Evolutionary conservation across 2,113 vertebrate species (phyloP), one percentile per base, ranked within the genome.

Genomic region (Polypterus senegalus): DNA sequence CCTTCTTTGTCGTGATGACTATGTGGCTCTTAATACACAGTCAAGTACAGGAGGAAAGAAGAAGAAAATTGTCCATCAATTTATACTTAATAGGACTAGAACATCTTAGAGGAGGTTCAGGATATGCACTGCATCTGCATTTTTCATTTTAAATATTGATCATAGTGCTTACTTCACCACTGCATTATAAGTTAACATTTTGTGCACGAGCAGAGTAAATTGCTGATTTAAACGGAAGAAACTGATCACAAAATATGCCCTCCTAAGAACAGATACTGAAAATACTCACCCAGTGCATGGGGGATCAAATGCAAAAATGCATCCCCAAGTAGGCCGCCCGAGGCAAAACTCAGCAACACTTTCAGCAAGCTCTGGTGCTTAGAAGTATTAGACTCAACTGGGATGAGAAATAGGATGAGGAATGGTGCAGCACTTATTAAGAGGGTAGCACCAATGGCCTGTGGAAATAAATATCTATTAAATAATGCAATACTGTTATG

Each of bases 241-340:
- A 27, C 27, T 27, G 27, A 27, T 27, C 27, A 27, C 27, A 27
- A 27, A 27, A 27, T 27, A 27, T 27, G 27, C 27, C 27, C 45
- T 10, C 4, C 1, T 0, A n/a, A 4, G 3, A 7, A 45, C 10
- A 5, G 4, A 8, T 5, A 11, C 46, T 9, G 9, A 7, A 3
- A 52, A 54, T 48, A 58, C 85, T 69, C 54, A 95, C 92, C 90
- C 6, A 95, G 68, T 3, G 92, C 92, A 3, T 95, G 92, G 4
- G 92, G 92, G 4, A 95, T 95, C 49, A 95, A 90, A 75, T 95
- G 92, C 46, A 95, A 83, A 66, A 95, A 94, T 57, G 92, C 92
- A 6, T 95, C 92, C 2, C 92, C 92, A 53, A 95, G 81, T 58
- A 95, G 83, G 0, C 92, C 92, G 1, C 92, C 92, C 0, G 92